Conservation (phyloP, 2,797 vertebrate species). For the Apogon hyalosoma region DNA sequence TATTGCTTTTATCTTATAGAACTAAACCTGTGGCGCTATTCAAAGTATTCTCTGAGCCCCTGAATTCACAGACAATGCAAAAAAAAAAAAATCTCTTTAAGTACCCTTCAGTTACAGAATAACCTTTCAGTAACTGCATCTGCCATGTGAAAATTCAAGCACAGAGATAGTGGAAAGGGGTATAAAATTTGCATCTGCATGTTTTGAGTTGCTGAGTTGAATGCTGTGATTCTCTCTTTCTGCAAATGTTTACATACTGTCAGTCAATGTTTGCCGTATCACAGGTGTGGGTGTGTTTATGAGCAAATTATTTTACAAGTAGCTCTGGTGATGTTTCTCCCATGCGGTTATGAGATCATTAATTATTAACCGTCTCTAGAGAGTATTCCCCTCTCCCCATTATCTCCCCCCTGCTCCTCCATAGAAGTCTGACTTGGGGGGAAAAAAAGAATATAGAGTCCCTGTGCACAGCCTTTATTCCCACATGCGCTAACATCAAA, state of each 20-base stretch:
- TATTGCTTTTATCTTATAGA: slow-evolving; percentile 40
- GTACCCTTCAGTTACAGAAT: neutral
- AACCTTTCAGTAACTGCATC: slow-evolving; percentile 8
- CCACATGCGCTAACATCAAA: slow-evolving; percentile 33
- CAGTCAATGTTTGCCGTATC: slow-evolving; percentile 47
- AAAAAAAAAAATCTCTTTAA: slow-evolving; percentile 35
- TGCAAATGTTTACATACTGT: slow-evolving; percentile 45
- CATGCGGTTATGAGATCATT: slow-evolving; percentile 51
- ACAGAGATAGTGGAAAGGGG: neutral
- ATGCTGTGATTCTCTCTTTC: neutral
- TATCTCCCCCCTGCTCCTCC: slow-evolving; percentile 35
- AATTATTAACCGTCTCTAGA: slow-evolving; percentile 67
- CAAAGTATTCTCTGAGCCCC: slow-evolving; percentile 25
- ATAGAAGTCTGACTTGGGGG: slow-evolving; percentile 19
- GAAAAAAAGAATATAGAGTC: slow-evolving; percentile 23
- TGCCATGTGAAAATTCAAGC: slow-evolving; percentile 37
- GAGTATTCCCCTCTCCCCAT: slow-evolving; percentile 33
- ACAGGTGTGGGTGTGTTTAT: slow-evolving; percentile 53
- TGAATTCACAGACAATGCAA: slow-evolving; percentile 55
- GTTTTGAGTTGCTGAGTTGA: slow-evolving; percentile 6
- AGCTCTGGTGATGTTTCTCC: slow-evolving; percentile 44
- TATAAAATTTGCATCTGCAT: neutral
- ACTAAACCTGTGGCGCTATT: slow-evolving; percentile 19
- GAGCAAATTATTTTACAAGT: slow-evolving; percentile 56
- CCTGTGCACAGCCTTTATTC: slow-evolving; percentile 39